Evolutionary conservation across 1,140 invertebrate genomes (phyloP).

Genomic region (Drosophila tristis): DNA sequence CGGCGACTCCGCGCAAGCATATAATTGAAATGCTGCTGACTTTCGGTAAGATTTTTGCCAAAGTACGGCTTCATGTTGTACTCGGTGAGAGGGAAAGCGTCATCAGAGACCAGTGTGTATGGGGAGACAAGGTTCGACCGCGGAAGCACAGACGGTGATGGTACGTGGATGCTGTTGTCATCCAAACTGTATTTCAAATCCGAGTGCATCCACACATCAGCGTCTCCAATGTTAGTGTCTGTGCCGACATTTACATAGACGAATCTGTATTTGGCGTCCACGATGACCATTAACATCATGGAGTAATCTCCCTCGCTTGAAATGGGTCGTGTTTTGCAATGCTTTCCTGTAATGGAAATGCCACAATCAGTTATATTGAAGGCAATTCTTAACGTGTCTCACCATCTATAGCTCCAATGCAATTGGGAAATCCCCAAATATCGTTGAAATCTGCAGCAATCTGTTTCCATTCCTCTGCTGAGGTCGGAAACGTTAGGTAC

Average conservation of each 20-base stretch:
- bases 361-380: neutral
- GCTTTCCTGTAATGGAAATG: neutral
- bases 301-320: neutral
- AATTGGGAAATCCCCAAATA: constrained; percentile 3
- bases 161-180: neutral
- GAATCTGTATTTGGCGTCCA: constrained; percentile 1
- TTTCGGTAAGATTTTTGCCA: too few relatives aligned
- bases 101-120: neutral
- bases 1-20: neutral
- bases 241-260: neutral
- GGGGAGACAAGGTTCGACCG: neutral
- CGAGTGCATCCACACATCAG: neutral
- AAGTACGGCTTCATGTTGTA: constrained; percentile 1
- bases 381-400: too few relatives aligned
- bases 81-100: neutral
- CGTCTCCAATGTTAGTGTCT: neutral
- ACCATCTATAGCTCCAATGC: neutral
- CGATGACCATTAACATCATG: neutral
- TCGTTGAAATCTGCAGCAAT: neutral
- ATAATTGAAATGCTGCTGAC: neutral
- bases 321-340: neutral
- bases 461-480: too few relatives aligned
- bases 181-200: neutral
- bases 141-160: neutral
- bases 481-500: too few relatives aligned